phyloP scores from a whole-genome alignment of 2,888 invertebrate genomes.

The Chrysotoxum bicinctum region DNA sequence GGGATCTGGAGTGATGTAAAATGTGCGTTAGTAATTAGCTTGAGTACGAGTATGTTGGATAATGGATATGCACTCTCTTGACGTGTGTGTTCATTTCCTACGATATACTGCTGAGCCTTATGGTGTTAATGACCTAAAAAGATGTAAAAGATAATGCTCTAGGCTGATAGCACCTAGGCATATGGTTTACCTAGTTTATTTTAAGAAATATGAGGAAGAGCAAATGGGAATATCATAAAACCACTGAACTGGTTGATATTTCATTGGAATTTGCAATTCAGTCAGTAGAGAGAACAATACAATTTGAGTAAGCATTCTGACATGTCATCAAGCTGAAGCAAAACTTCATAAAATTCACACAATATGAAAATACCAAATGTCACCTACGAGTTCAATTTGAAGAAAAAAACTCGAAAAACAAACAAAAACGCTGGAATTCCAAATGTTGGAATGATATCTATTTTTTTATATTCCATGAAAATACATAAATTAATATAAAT shows the following conservation, averaged over 20 bases:
- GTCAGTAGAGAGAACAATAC: background rate
- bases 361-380: constrained; percentile 8
- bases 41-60: constrained; percentile 15
- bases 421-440: background rate
- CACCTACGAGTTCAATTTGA: background rate
- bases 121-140: constrained; percentile 15
- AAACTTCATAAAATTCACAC: background rate
- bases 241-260: background rate
- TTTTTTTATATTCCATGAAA: background rate
- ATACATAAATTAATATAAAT: background rate
- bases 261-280: background rate
- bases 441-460: background rate
- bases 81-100: constrained; percentile 21
- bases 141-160: background rate
- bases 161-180: background rate
- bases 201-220: background rate
- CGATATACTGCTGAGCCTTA: background rate
- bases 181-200: background rate
- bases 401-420: background rate
- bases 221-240: background rate
- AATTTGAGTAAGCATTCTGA: background rate
- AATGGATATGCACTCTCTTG: constrained; percentile 16
- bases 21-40: constrained; percentile 45
- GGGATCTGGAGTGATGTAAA: background rate
- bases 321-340: background rate